A percentile compares a stretch with the other conserved stretches of the same genome.
These are phyloP conservation scores for Eidolon dupreanum DNA, from an alignment of 2,797 vertebrate genomes.

Conservation along the genomic window DNA sequence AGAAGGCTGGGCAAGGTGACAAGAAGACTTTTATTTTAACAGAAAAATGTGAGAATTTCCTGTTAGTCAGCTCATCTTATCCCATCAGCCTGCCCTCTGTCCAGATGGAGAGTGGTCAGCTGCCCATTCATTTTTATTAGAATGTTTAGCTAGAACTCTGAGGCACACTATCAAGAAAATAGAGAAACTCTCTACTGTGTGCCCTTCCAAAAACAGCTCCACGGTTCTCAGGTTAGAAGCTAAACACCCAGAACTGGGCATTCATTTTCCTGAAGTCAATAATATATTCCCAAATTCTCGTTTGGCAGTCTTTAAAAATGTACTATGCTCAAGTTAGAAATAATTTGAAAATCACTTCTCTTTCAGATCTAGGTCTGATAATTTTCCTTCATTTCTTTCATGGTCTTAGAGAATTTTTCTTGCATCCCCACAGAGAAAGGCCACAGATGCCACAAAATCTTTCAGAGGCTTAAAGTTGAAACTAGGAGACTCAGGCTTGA, in stretches of 20 bases:
- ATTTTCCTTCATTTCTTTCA: not conserved
- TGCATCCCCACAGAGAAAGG: not conserved
- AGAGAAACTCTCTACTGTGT: not conserved
- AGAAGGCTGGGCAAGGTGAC: not conserved
- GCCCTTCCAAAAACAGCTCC: not conserved
- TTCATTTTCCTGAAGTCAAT: not conserved
- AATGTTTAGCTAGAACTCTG: not conserved
- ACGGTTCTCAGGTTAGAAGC: not conserved
- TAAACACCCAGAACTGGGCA: not conserved
- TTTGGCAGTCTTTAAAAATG: not conserved
- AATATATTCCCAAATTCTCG: not conserved
- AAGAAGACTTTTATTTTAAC: not conserved
- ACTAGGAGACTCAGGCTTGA: not conserved
- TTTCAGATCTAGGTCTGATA: not conserved
- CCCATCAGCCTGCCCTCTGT: not conserved
- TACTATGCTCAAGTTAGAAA: not conserved
- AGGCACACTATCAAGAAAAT: not conserved
- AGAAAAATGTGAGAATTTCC: not conserved
- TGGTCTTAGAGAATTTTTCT: not conserved
- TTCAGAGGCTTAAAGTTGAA: not conserved
- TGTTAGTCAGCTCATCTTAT: not conserved
- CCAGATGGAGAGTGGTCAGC: not conserved
- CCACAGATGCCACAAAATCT: not conserved
- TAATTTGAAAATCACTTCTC: not conserved
- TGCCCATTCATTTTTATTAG: not conserved